Base-by-base conservation (phyloP, 1,140 invertebrate genomes). In the Leptinotarsa lineolata region DNA sequence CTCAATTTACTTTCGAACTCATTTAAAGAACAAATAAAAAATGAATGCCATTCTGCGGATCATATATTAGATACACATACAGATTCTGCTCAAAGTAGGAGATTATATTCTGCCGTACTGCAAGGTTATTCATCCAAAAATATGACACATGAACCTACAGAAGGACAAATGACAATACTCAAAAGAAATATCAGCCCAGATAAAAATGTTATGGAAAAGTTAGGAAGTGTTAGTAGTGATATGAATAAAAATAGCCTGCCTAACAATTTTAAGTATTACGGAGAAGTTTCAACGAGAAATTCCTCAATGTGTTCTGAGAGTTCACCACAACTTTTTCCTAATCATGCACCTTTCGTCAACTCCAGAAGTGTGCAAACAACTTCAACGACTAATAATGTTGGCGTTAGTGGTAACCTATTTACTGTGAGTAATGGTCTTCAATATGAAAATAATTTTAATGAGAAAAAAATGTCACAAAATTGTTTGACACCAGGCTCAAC, bases 41-140 rank as follows among this genome's bases (percentile, higher is more conserved):
- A 65, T 8, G 39, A 24, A n/a, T 46, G 60, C 45, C 61, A 59
- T 30, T 18, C 61, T 15, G 4, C 61, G 13, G 20, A 22, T 13
- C 39, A 68, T 12, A 20, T 54, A 48, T 24, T 46, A 44, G 13
- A 70, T 15, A 16, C 48, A n/a, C 48, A 72, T 15, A 18, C 70
- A 15, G 73, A 75, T 11, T 44, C 74, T 15, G 45, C 72, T 0
- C 20, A 61, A 4, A 46, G 75, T n/a, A 73, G 68, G 22, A 70
- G 79, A 65, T 66, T 80, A 21, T 81, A 81, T 72, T 81, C 80
- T 3, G 80, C 79, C 12, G 80, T 81, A 13, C 54, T 81, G 21
- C 80, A 81, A 73, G 80, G 77, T 13, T 64, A 60, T 65, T 60
- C 72, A 13, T 61, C 58, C n/a, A 71, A 71, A 22, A 71, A 63